A percentile compares a stretch with the other conserved stretches of the same genome.
Conservation (phyloP, 1,140 invertebrate genomes). For the Drosophila mauritiana region DNA sequence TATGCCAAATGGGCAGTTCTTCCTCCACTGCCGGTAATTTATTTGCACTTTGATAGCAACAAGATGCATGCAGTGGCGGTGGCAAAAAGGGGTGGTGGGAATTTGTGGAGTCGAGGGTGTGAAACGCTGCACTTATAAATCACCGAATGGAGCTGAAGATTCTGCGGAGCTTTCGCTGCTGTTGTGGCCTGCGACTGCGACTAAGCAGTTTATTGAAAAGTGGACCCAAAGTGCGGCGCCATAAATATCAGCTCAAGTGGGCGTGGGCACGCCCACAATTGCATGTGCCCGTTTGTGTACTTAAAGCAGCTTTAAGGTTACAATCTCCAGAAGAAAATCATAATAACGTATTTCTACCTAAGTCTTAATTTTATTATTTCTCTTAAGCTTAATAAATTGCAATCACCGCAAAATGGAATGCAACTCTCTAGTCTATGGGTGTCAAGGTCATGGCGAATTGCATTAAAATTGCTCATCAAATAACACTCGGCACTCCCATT, state of each 20-base stretch:
- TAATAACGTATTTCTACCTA: no score
- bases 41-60: slow-evolving; percentile 81
- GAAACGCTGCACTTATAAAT: slow-evolving; percentile 60
- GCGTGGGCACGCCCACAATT: slow-evolving; percentile 21
- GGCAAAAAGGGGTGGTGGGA: background rate
- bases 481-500: slow-evolving; percentile 44
- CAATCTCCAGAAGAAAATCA: no score
- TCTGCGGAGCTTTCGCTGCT: slow-evolving; percentile 30
- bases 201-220: slow-evolving; percentile 81
- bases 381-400: background rate
- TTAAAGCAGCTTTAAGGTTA: no score
- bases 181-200: slow-evolving; percentile 46
- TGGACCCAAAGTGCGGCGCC: slow-evolving; percentile 46
- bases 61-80: slow-evolving; percentile 60
- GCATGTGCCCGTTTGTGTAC: background rate
- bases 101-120: background rate
- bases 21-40: slow-evolving; percentile 60
- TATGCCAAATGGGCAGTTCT: slow-evolving; percentile 51
- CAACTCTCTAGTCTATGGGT: slow-evolving; percentile 13
- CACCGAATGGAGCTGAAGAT: slow-evolving; percentile 57
- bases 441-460: slow-evolving; percentile 46
- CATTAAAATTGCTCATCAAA: slow-evolving; percentile 51
- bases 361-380: no score
- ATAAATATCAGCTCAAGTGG: slow-evolving; percentile 49
- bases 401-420: background rate